Base-by-base conservation (phyloP, 2,888 invertebrate species). In the Apodemia hepburni region DNA sequence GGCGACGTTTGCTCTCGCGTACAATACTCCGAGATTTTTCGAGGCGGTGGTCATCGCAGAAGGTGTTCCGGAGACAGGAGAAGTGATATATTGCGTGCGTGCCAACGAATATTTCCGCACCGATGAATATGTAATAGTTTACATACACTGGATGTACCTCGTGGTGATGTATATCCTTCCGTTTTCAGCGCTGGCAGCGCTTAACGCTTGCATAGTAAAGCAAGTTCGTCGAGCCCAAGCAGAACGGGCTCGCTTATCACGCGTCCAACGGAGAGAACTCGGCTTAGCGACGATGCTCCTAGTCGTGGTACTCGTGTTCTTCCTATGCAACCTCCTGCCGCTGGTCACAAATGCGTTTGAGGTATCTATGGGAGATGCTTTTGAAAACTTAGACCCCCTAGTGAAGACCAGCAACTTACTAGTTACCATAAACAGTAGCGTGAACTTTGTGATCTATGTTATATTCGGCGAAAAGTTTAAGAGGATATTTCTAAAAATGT, bases 391-490 rank as follows among this genome's bases (percentile, higher is more conserved):
- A 70, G 94, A 95, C 73, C 93, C 94, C 75, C 91, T 97, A 74
- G 95, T 97, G 61, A 95, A 96, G 77, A 93, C 94, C 47, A 97
- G 97, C 78, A 99, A 99, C 87, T 94, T 99, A 63, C 93, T 99
- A 68, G 98, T 99, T 64, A 98, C 98, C 68, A 95, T 99, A 81
- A 99, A 99, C 92, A 98, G 98, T 78, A 98, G 98, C 79, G 97
- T 98, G 68, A 99, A 99, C 89, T 99, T 99, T 84, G 95, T 99
- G 70, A 98, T 99, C 74, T 99, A 99, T 91, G 98, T 98, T 70
- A 98, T 98, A 70, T 98, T 99, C 83, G 99, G 99, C 1, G 97
- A 98, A 82, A 98, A 99, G 83, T 99, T 99, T 90, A 97, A 97
- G 80, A 93, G 96, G 67, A 94, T 98, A 69, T 97, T 98, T 83